Evolutionary conservation across 2,797 vertebrate species (phyloP).

Genomic region (Sebastes cheni): DNA sequence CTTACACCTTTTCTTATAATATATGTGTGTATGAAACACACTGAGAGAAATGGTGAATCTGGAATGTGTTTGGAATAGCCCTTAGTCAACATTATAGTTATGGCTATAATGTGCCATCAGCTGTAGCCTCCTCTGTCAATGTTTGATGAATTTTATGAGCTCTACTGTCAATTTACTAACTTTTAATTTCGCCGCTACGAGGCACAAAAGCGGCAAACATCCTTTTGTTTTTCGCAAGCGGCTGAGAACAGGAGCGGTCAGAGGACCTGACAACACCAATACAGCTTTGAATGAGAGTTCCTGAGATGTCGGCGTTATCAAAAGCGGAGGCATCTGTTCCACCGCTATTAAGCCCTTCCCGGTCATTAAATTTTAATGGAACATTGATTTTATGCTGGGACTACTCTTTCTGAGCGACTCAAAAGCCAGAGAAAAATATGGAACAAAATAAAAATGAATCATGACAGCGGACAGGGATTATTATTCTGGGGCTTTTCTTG

Average conservation of each 20-base stretch:
- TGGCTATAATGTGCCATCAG: conserved; percentile 52
- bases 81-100: conserved; percentile 58
- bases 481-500: conserved; percentile 80
- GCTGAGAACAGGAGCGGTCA: conserved; percentile 24
- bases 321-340: conserved; percentile 83
- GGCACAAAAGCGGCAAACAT: conserved; percentile 31
- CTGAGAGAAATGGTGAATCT: conserved; percentile 19
- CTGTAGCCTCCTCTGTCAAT: conserved; percentile 59
- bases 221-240: conserved; percentile 35
- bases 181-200: conserved; percentile 52
- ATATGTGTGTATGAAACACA: background rate
- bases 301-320: conserved; percentile 69
- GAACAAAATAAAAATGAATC: conserved; percentile 84
- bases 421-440: conserved; percentile 78
- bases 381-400: conserved; percentile 87
- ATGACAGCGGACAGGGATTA: conserved; percentile 79
- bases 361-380: conserved; percentile 88
- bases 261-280: conserved; percentile 55
- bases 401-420: conserved; percentile 80
- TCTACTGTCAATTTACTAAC: conserved; percentile 57
- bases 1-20: background rate
- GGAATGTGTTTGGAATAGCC: conserved; percentile 40
- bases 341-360: conserved; percentile 84
- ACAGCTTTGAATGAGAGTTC: conserved; percentile 65
- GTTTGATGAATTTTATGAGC: conserved; percentile 63